Conservation (phyloP, 2,113 vertebrate species). For the Nicator chloris region DNA sequence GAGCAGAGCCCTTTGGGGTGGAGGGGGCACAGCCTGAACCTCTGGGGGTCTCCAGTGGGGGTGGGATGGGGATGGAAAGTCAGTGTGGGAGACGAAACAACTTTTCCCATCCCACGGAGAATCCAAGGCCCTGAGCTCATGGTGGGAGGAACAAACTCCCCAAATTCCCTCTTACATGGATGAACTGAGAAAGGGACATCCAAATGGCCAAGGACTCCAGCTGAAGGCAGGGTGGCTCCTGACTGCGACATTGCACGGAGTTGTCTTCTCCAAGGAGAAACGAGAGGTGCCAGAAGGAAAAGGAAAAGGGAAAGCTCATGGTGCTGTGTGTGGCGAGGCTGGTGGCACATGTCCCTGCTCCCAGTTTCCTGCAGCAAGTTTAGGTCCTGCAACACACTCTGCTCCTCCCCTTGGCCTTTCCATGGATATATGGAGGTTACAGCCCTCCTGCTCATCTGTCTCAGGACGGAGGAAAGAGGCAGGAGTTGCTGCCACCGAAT, state of each 20-base stretch:
- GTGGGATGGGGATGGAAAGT: neutral
- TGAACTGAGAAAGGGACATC: neutral
- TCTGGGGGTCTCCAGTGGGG: neutral
- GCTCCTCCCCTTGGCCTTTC: neutral
- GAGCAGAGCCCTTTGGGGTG: neutral
- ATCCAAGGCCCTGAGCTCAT: neutral
- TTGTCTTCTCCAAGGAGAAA: neutral
- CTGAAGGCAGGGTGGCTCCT: neutral
- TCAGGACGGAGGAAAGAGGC: neutral
- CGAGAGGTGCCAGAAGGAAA: neutral
- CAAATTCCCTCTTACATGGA: neutral
- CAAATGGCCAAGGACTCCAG: neutral
- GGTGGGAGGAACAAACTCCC: neutral
- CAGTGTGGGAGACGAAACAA: neutral
- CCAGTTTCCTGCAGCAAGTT: neutral
- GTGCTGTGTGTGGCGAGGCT: neutral
- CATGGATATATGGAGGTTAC: neutral
- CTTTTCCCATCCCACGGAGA: neutral
- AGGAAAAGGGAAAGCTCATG: neutral
- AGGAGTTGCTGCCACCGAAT: neutral
- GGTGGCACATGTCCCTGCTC: neutral
- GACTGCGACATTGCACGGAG: accelerated
- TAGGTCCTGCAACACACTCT: neutral
- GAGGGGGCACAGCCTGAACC: neutral
- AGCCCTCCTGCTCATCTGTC: neutral